Evolutionary conservation across 2,797 vertebrate species (phyloP), one percentile per base, ranked within the genome.

Genomic region (Falco berigora): DNA sequence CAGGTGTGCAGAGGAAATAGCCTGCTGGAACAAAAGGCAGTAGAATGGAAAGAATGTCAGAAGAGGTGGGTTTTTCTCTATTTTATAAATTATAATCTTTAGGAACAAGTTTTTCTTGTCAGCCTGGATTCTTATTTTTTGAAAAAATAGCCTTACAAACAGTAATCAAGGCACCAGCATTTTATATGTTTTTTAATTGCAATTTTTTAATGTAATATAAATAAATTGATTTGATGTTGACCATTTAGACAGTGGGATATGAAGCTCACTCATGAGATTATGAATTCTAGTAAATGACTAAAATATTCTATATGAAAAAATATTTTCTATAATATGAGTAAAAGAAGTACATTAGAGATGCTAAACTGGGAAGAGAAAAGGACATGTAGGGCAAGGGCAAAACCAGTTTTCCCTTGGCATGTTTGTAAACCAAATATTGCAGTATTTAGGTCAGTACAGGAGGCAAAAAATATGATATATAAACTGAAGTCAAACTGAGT

Each of bases 401-500:
- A 93, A 61, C 12, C 59, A 74, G 4, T 84, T 84, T 95, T 93
- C 73, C 88, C 50, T 80, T 67, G 71, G 18, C 56, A 3, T 94
- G 91, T 94, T 96, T 90, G 93, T 94, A 95, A 95, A 94, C 38
- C 55, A 93, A 90, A 86, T 62, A 77, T 46, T 46, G 61, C 74
- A 58, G 73, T 63, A 90, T 94, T 88, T 74, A 61, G 90, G 74
- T 90, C 90, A 72, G 74, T 34, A 12, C 63, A 47, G 50, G 36
- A 91, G 30, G 14, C 73, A 91, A 63, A 87, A 92, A 46, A 4
- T 38, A 25, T 0, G 19, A 47, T 56, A 69, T 34, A 47, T 84
- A 46, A 82, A 61, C 22, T 56, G 8, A 86, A 94, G 52, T 69
- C 52, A 61, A 47, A 90, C 30, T 32, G 56, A 89, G 86, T 64